Evolutionary conservation across 2,888 invertebrate species (phyloP).

Genomic region (Aspidiotus rigidus): DNA sequence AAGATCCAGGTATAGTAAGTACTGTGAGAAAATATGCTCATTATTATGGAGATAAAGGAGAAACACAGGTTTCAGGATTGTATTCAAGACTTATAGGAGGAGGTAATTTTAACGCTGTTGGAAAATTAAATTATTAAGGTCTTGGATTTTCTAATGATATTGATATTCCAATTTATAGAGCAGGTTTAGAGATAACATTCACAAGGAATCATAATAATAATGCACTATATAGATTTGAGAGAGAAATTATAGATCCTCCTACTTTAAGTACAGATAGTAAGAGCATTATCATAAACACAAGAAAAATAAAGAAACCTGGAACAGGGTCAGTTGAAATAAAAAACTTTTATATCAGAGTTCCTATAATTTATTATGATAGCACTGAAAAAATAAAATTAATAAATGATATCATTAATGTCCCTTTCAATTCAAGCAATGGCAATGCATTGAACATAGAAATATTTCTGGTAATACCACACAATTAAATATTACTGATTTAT

Average conservation of each 20-base stretch:
- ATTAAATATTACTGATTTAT: too few relatives aligned
- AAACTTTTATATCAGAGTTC: conserved; percentile 1
- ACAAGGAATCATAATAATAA: neutral
- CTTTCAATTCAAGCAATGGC: too few relatives aligned
- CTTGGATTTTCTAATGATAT: neutral
- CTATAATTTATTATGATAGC: neutral
- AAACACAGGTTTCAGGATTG: neutral
- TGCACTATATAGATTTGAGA: neutral
- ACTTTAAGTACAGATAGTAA: too few relatives aligned
- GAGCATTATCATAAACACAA: conserved; percentile 1
- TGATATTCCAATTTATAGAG: too few relatives aligned
- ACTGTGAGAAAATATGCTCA: neutral
- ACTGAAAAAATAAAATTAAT: neutral
- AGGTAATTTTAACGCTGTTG: neutral
- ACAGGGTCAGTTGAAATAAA: neutral
- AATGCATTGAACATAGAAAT: too few relatives aligned
- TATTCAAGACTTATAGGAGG: neutral
- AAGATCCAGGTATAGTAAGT: neutral
- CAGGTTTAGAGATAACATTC: neutral
- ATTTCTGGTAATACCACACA: too few relatives aligned
- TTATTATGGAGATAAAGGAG: neutral
- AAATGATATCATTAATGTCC: too few relatives aligned
- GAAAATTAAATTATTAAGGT: neutral
- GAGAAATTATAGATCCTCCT: neutral
- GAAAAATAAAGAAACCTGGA: neutral